Evolutionary conservation across 2,113 vertebrate genomes (phyloP), one percentile per base, ranked within the genome.

Genomic region (Abramis brama): DNA sequence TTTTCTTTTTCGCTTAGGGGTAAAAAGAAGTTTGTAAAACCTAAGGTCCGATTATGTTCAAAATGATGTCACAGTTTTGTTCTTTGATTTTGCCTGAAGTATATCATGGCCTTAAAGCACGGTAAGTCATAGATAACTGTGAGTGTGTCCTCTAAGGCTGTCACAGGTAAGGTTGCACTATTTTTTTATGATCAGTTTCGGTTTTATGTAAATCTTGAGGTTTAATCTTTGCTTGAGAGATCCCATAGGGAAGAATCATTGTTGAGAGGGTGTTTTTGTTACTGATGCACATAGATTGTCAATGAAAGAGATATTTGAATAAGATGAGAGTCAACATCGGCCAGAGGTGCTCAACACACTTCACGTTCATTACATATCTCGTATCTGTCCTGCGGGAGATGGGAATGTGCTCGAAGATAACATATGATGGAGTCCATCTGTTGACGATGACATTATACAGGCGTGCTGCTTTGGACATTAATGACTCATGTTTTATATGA

Each of bases 191-290:
- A 39, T 76, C 27, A 33, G 8, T 76, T 80, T 57, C 19, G 68
- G 45, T 27, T 75, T 75, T 45, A 75, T 73, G 2, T 27, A 50
- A 47, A 75, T 80, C 68, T 33, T 45, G 23, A 64, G 80, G 47
- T 79, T 84, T 80, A 79, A 86, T 86, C 75, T 75, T 36, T 23
- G 43, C 50, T 70, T 3, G 36, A 77, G 59, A 78, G 68, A 68
- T 85, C 33, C 27, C 70, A 68, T 45, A 27, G 23, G 19, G 39
- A 57, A 47, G 6, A 52, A 19, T 76, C 62, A 50, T 60, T 19
- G 11, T 12, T 10, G 27, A 55, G 71, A 47, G 73, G 74, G 82
- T 52, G 25, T n/a, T 45, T 62, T 75, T 47, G 19, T 3, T 19
- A 13, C 68, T 10, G 23, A 78, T 74, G 82, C 57, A 7, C 62